phyloP scores from a whole-genome alignment of 2,888 invertebrate species.

The Amphipyra berbera region DNA sequence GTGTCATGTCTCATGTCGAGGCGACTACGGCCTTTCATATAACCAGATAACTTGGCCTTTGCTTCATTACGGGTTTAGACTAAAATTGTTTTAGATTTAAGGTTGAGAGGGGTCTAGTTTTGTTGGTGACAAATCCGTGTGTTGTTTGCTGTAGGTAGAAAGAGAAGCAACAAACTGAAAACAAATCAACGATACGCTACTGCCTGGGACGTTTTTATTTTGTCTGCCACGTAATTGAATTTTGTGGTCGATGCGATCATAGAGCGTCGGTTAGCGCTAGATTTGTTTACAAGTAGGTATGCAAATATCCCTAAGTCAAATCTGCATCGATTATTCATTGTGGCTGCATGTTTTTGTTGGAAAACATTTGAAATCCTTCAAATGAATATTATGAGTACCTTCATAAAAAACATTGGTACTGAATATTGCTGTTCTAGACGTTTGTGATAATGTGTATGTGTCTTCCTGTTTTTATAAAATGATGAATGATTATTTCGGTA shows the following conservation, averaged over 20 bases:
- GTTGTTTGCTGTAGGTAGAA: slow-evolving; percentile 64
- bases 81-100: slow-evolving; percentile 26
- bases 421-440: no score
- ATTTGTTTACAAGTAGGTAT: slow-evolving; percentile 70
- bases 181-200: slow-evolving; percentile 83
- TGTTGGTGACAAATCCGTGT: slow-evolving; percentile 68
- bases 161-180: slow-evolving; percentile 78
- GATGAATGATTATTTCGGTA: no score
- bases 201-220: slow-evolving; percentile 83
- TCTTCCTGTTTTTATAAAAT: no score
- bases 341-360: slow-evolving; percentile 28
- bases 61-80: slow-evolving; percentile 46
- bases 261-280: slow-evolving; percentile 65
- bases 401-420: no score
- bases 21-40: slow-evolving; percentile 66
- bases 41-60: slow-evolving; percentile 64
- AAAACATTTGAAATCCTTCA: no score
- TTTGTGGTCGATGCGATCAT: slow-evolving; percentile 82
- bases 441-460: no score
- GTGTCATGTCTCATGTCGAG: slow-evolving; percentile 73
- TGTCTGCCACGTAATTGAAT: slow-evolving; percentile 87
- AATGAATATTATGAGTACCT: no score
- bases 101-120: slow-evolving; percentile 58
- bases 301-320: slow-evolving; percentile 59
- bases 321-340: slow-evolving; percentile 50